phyloP scores from a whole-genome alignment of 2,888 invertebrate genomes.

The Leptinotarsa rubiginosa region DNA sequence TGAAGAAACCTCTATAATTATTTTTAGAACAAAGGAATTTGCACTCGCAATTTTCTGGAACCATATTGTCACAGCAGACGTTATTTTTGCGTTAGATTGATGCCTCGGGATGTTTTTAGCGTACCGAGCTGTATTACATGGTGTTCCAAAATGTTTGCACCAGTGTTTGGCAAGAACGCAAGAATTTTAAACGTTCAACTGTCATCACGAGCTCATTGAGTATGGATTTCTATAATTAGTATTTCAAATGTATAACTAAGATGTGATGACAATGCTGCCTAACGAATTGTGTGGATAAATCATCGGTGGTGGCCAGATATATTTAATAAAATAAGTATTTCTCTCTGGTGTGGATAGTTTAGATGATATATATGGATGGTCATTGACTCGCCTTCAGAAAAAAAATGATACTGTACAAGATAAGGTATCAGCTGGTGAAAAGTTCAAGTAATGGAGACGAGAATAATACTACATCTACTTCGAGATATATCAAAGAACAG shows the following conservation, averaged over 20 bases:
- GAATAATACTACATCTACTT: no score
- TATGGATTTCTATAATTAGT: constrained; percentile 42
- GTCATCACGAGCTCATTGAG: constrained; percentile 40
- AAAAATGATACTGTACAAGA: no score
- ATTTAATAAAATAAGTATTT: not conserved
- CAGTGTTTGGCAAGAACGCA: constrained; percentile 43
- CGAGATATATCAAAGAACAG: no score
- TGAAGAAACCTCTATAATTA: not conserved
- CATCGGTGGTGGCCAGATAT: not conserved
- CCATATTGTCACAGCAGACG: not conserved
- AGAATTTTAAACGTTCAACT: constrained; percentile 44
- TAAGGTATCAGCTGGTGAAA: no score
- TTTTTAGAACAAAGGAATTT: constrained; percentile 16
- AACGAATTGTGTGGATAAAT: constrained; percentile 19
- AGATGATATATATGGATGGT: no score
- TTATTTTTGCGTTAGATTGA: constrained; percentile 7
- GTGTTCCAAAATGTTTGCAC: constrained; percentile 41
- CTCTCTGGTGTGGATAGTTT: no score
- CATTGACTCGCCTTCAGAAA: no score
- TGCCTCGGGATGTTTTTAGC: constrained; percentile 33
- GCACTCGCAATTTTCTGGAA: not conserved
- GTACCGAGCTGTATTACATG: constrained; percentile 37
- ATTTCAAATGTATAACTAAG: constrained; percentile 28
- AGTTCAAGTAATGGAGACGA: no score
- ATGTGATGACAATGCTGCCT: constrained; percentile 25